Percentiles rank a stretch among this genome's conserved stretches.
Conservation (phyloP, 2,888 invertebrate species). For the Hydrotaea cyrtoneurina region DNA sequence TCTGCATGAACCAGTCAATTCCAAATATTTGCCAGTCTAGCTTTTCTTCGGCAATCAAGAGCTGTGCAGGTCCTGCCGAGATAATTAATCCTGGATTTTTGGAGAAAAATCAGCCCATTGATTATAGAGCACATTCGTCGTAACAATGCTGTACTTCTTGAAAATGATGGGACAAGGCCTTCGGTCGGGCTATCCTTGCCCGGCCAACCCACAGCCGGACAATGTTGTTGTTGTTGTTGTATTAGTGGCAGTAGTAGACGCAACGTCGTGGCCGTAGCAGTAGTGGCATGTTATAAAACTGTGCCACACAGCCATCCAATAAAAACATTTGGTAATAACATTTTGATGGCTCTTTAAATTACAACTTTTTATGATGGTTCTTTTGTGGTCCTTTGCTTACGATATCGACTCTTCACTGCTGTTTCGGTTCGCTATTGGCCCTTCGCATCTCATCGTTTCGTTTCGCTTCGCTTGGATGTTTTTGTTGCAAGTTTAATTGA, state of each 20-base stretch:
- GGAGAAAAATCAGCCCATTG: too few species aligned
- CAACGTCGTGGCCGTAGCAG: not conserved
- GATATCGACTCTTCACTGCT: slow-evolving; percentile 3
- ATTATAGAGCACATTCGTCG: too few species aligned
- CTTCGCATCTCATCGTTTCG: not conserved
- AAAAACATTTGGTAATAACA: slow-evolving; percentile 65
- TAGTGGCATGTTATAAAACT: slow-evolving; percentile 33
- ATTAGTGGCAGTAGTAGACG: too few species aligned
- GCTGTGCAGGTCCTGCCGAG: too few species aligned
- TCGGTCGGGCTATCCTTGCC: not conserved
- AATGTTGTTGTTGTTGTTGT: not conserved
- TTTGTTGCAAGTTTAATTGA: slow-evolving; percentile 55
- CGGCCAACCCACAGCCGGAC: not conserved
- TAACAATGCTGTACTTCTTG: too few species aligned
- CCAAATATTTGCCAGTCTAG: too few species aligned
- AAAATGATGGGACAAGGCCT: too few species aligned
- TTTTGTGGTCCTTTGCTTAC: slow-evolving; percentile 30
- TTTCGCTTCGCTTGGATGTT: slow-evolving; percentile 41
- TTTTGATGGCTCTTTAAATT: slow-evolving; percentile 66
- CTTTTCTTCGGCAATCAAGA: too few species aligned
- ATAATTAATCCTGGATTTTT: too few species aligned
- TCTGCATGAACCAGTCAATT: too few species aligned
- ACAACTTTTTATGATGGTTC: slow-evolving; percentile 60
- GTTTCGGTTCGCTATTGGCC: not conserved
- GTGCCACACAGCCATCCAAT: slow-evolving; percentile 46